phyloP scores from a whole-genome alignment of 2,888 invertebrate genomes.

The Limnephilus rhombicus region DNA sequence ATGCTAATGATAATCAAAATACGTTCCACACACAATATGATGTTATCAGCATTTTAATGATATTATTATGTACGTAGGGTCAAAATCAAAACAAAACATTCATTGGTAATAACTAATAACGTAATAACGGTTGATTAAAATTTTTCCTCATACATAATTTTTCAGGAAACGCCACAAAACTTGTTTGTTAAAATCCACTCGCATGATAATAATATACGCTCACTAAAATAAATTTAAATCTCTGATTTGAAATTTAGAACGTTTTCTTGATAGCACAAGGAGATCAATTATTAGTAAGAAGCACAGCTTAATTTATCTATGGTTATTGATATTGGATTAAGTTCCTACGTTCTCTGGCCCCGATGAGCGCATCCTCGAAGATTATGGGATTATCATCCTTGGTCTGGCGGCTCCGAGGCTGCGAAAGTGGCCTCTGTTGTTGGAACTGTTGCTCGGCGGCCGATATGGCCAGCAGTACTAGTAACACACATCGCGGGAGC shows the following conservation, averaged over 20 bases:
- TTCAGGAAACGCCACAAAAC: no score
- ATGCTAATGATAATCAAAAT: not conserved
- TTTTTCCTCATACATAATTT: not conserved
- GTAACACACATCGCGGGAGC: constrained; percentile 15
- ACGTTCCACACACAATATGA: no score
- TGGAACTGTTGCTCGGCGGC: constrained; percentile 15
- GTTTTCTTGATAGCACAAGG: not conserved
- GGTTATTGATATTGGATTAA: not conserved
- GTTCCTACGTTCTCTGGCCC: constrained; percentile 46
- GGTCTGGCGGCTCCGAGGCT: not conserved
- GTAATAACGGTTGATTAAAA: no score
- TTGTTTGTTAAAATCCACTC: not conserved
- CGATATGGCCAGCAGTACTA: constrained; percentile 27
- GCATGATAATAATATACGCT: not conserved
- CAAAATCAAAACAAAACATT: not conserved
- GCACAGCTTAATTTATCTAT: not conserved
- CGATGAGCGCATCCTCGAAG: constrained; percentile 37
- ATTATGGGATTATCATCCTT: constrained; percentile 39
- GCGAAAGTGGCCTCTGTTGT: not conserved
- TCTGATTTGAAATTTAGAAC: no score
- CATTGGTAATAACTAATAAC: no score
- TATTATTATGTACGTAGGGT: no score
- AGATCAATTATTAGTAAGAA: not conserved
- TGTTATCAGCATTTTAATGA: no score
- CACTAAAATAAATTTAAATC: not conserved